Evolutionary conservation across 2,113 vertebrate species (phyloP).

Genomic region (Pseudopodoces humilis): DNA sequence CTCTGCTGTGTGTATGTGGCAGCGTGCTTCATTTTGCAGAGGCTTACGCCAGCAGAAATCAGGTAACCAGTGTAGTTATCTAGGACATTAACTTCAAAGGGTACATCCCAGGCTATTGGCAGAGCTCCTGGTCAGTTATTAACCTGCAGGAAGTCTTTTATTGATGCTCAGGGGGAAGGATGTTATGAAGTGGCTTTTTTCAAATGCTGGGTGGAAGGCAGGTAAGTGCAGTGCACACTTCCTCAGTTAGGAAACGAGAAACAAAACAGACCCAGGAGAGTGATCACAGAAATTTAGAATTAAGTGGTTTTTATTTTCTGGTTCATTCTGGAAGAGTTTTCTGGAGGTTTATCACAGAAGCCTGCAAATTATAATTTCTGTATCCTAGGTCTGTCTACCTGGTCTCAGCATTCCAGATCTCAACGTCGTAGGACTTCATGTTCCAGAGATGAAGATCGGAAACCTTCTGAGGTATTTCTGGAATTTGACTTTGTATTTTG

Average conservation of each 20-base stretch:
- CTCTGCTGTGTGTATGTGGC: background rate
- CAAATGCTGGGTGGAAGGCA: background rate
- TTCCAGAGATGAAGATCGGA: constrained; percentile 83
- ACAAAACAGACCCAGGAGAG: background rate
- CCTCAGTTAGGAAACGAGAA: background rate
- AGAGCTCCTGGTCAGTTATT: background rate
- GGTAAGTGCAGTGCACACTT: background rate
- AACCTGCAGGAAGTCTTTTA: background rate
- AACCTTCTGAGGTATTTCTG: constrained; percentile 91
- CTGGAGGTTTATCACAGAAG: background rate
- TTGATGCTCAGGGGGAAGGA: background rate
- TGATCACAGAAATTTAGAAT: background rate
- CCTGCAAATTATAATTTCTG: constrained; percentile 12
- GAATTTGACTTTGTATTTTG: background rate
- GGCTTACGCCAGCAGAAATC: background rate
- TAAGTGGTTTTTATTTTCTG: background rate
- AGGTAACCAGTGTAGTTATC: background rate
- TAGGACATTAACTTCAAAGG: background rate
- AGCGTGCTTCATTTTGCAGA: background rate
- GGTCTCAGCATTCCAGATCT: constrained; percentile 91
- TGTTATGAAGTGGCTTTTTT: background rate
- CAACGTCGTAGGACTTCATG: constrained; percentile 78
- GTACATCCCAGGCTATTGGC: background rate
- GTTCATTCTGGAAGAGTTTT: background rate
- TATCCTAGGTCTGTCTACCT: constrained; percentile 88